A percentile compares a stretch with the other conserved stretches of the same genome.
Evolutionary conservation across 2,113 vertebrate species (phyloP).

Genomic region (Podilymbus podiceps): DNA sequence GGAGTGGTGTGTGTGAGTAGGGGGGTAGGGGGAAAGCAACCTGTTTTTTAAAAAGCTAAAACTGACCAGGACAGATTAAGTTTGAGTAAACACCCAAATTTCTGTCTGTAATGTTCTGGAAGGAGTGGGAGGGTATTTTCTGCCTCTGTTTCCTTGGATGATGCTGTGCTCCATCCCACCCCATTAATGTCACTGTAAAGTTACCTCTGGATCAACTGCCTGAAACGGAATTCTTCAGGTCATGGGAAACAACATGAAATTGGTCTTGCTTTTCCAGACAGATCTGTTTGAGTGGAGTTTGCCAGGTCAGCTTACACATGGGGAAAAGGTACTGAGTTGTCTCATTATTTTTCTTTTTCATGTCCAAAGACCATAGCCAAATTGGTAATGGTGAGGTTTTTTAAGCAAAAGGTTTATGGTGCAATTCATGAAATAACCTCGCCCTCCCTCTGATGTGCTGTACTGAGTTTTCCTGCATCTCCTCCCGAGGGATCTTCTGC

Average conservation of each 20-base stretch:
- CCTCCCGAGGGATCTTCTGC: background rate
- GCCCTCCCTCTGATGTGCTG: rapidly evolving
- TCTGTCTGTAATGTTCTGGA: background rate
- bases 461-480: background rate
- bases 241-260: background rate
- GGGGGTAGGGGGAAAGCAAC: too few species aligned
- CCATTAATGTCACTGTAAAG: background rate
- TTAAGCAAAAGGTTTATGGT: background rate
- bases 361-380: background rate
- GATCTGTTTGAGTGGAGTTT: background rate
- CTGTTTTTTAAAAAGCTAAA: background rate
- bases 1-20: too few species aligned
- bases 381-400: background rate
- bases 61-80: background rate
- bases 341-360: background rate
- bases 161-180: background rate
- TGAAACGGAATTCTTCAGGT: background rate
- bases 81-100: background rate
- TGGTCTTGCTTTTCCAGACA: background rate
- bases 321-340: background rate
- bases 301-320: background rate
- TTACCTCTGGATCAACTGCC: background rate
- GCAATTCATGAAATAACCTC: background rate
- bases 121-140: background rate
- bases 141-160: background rate